Evolutionary conservation across 2,113 vertebrate genomes (phyloP).

Genomic region (Alligator mississippiensis): DNA sequence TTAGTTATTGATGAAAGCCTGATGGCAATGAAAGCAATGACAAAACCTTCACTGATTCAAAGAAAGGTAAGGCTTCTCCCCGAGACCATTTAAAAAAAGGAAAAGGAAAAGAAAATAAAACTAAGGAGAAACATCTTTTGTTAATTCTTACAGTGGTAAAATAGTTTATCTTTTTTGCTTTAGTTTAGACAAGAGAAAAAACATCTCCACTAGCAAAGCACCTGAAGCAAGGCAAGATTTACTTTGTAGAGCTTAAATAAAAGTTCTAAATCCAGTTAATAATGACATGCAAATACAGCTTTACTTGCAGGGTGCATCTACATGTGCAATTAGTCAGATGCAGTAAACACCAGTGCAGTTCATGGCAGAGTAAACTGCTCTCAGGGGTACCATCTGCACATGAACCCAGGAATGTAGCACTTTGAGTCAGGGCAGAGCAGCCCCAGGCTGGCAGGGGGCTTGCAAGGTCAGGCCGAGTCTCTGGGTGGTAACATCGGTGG

Average conservation of each 20-base stretch:
- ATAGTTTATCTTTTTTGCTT: neutral
- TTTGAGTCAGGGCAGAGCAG: no score
- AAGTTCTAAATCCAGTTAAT: neutral
- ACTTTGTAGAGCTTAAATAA: neutral
- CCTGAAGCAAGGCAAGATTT: neutral
- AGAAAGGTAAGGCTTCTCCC: neutral
- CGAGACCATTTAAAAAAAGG: neutral
- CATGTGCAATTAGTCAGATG: no score
- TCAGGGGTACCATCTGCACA: no score
- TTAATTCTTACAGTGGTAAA: neutral
- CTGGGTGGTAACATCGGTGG: no score
- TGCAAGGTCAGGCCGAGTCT: no score
- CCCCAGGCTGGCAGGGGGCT: no score
- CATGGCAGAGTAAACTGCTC: no score
- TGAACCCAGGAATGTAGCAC: no score
- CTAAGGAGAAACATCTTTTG: neutral
- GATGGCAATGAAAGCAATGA: neutral
- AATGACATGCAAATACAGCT: neutral
- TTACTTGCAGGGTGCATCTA: neutral
- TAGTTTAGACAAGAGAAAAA: neutral
- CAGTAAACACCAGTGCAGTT: no score
- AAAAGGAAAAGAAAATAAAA: neutral
- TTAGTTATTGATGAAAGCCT: neutral
- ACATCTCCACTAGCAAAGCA: neutral
- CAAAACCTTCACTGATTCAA: neutral